A percentile compares a stretch with the other conserved stretches of the same genome.
phyloP scores from a whole-genome alignment of 2,888 invertebrate genomes.

The Toxonevra muliebris region DNA sequence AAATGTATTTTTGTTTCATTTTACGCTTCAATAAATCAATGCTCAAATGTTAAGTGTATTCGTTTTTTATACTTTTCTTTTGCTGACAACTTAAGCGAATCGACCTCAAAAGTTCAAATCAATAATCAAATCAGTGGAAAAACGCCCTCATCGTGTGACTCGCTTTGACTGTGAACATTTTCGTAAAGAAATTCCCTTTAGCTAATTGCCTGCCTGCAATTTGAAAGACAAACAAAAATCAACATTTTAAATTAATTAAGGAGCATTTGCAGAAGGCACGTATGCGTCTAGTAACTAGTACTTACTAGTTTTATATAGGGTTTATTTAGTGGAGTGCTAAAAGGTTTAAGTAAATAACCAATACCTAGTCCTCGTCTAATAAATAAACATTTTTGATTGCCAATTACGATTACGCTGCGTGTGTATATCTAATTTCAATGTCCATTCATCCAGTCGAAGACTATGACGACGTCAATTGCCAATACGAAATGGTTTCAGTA shows the following conservation, averaged over 20 bases:
- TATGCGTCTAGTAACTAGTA: no score
- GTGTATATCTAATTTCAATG: background rate
- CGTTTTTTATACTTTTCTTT: background rate
- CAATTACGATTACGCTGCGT: slow-evolving; percentile 11
- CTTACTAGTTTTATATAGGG: no score
- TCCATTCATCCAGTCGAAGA: background rate
- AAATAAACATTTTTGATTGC: no score
- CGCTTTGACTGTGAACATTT: background rate
- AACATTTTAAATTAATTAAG: slow-evolving; percentile 49
- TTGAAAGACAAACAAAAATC: slow-evolving; percentile 35
- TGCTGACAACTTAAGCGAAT: slow-evolving; percentile 46
- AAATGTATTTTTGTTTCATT: no score
- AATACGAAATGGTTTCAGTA: background rate
- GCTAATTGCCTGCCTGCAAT: slow-evolving; percentile 21
- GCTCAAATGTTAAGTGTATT: no score
- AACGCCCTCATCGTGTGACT: slow-evolving; percentile 13
- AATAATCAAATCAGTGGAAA: slow-evolving; percentile 23
- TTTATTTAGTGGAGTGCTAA: background rate
- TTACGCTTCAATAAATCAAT: no score
- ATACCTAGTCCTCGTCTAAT: background rate
- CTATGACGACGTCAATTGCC: background rate
- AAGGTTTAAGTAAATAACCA: slow-evolving; percentile 14
- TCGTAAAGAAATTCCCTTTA: background rate
- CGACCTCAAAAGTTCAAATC: slow-evolving; percentile 42
- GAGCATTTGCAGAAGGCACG: slow-evolving; percentile 5